Conservation (phyloP, 2,888 invertebrate genomes). For the Panzeria rudis region DNA sequence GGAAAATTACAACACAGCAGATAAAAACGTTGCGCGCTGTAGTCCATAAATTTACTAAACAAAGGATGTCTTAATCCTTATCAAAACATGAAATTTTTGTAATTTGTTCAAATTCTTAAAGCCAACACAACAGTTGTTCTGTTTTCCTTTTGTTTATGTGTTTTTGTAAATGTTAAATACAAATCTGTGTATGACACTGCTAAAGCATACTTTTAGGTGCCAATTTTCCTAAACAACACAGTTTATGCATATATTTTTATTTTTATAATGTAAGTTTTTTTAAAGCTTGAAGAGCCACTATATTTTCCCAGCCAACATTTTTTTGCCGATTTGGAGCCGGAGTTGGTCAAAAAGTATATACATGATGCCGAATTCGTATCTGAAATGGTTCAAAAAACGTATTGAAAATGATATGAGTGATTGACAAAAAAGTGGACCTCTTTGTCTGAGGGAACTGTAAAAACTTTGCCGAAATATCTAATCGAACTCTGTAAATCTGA, state of each 20-base stretch:
- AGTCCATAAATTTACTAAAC: conserved; percentile 11
- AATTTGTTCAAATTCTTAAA: conserved; percentile 29
- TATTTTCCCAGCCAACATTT: too few relatives aligned
- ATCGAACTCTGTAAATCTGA: too few relatives aligned
- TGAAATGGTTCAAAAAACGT: too few relatives aligned
- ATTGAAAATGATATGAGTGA: too few relatives aligned
- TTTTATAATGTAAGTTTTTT: background rate
- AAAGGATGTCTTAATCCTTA: conserved; percentile 47
- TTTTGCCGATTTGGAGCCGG: too few relatives aligned
- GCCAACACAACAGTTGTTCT: background rate
- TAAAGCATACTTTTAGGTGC: conserved; percentile 45
- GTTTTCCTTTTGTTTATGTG: background rate
- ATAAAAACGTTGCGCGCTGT: background rate
- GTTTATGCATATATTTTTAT: conserved; percentile 14
- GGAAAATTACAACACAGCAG: background rate
- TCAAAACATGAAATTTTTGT: conserved; percentile 32
- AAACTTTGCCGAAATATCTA: too few relatives aligned
- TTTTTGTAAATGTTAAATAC: conserved; percentile 31
- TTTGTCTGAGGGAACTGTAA: too few relatives aligned
- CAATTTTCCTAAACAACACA: conserved; percentile 25
- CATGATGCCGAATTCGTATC: too few relatives aligned
- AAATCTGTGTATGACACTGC: conserved; percentile 10
- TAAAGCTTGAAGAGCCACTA: conserved; percentile 3
- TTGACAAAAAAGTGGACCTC: too few relatives aligned
- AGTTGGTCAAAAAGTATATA: too few relatives aligned